Evolutionary conservation across 2,113 vertebrate species (phyloP).

Genomic region (Pandion haliaetus): DNA sequence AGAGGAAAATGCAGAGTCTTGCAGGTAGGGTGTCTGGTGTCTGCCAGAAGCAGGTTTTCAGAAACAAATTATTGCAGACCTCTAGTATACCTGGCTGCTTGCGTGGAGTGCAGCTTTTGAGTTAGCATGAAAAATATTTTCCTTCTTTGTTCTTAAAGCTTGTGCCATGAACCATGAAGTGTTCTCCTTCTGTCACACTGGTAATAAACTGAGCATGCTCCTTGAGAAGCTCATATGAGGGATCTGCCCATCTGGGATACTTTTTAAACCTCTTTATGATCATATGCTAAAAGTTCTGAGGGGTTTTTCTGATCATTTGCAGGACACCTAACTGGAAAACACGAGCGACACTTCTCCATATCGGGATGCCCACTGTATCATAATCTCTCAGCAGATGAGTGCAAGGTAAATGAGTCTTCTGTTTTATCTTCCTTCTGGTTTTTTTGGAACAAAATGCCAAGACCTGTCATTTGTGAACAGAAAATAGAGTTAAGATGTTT

Average conservation of each 20-base stretch:
- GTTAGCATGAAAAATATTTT: not conserved
- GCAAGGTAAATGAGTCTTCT: constrained; percentile 80
- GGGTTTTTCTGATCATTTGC: not conserved
- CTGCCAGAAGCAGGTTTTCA: not conserved
- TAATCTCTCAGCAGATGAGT: constrained; percentile 97
- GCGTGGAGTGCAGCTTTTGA: not conserved
- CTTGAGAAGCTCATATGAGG: not conserved
- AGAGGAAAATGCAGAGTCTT: not conserved
- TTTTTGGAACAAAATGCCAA: not conserved
- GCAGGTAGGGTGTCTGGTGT: not conserved
- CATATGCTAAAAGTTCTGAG: not conserved
- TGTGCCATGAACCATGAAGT: not conserved
- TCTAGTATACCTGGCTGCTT: not conserved
- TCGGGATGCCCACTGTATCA: constrained; percentile 97
- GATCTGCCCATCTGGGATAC: not conserved
- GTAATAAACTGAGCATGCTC: not conserved
- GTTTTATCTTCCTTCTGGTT: not conserved
- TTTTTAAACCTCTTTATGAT: not conserved
- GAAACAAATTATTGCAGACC: not conserved
- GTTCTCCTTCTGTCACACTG: not conserved
- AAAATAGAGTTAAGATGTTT: accelerated
- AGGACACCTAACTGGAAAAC: constrained; percentile 97
- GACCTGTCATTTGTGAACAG: no score
- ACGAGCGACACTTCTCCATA: constrained; percentile 97
- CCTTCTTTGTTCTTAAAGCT: not conserved